Conservation (phyloP, 2,113 vertebrate genomes). For the Pipa parva region DNA sequence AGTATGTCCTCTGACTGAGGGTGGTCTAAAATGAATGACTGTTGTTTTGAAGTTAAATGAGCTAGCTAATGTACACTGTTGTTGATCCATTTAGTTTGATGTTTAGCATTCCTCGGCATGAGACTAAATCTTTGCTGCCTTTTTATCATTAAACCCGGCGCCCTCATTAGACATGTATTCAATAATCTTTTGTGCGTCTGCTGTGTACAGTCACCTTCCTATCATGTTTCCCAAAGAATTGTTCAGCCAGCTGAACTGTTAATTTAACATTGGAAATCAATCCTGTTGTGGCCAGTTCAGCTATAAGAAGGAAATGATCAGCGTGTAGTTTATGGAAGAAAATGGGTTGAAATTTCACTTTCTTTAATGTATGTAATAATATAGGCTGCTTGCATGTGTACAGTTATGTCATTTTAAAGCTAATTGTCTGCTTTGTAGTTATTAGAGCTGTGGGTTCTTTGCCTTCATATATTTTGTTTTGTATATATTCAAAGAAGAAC, state of each 20-base stretch:
- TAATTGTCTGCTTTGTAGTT: too few species aligned
- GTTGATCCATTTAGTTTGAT: slow-evolving; percentile 62
- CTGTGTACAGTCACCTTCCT: slow-evolving; percentile 34
- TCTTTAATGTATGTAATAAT: too few species aligned
- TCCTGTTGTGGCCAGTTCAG: slow-evolving; percentile 7
- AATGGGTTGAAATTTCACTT: slow-evolving; percentile 17
- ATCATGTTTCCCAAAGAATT: slow-evolving; percentile 10
- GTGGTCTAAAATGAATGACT: slow-evolving; percentile 74
- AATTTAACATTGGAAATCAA: slow-evolving; percentile 33
- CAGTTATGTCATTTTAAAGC: too few species aligned
- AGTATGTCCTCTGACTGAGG: slow-evolving; percentile 62
- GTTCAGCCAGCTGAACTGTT: slow-evolving; percentile 14
- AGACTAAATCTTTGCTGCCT: slow-evolving; percentile 69
- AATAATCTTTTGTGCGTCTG: slow-evolving; percentile 53
- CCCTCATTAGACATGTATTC: slow-evolving; percentile 59
- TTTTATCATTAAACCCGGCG: slow-evolving; percentile 66
- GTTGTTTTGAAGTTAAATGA: slow-evolving; percentile 67
- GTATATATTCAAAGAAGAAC: too few species aligned
- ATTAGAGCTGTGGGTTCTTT: too few species aligned
- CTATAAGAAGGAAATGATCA: slow-evolving; percentile 15
- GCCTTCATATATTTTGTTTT: too few species aligned
- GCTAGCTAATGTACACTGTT: slow-evolving; percentile 67
- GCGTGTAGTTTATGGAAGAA: slow-evolving; percentile 21
- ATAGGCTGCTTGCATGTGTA: too few species aligned
- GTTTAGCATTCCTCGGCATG: slow-evolving; percentile 70